Base-by-base conservation (phyloP, 2,888 invertebrate genomes). In the Lysandra bellargus region DNA sequence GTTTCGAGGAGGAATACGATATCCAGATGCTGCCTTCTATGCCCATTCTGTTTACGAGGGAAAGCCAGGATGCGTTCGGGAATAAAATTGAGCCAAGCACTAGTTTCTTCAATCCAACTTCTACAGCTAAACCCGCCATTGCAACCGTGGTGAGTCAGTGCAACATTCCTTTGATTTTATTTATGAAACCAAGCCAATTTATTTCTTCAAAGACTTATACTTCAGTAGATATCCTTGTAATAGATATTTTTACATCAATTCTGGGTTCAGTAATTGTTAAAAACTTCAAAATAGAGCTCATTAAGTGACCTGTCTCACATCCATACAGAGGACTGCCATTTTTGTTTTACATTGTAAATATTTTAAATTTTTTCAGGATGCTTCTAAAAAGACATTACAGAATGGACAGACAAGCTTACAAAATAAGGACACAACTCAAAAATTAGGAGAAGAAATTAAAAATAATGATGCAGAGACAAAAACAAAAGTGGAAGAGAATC, bases 1-100 rank as follows among this genome's bases (percentile, higher is more conserved):
- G 69, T 77, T 81, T 79, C 78, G 23, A 85, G 85, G 85, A 83
- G 83, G 84, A 83, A 84, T 83, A 83, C 82, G 87, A 86, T 86
- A 85, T 87, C 88, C 89, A 91, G 86, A 95, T 95, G 95, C 88
- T 95, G 89, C 95, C 95, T 88, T 95, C 95, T 85, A 95, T 95
- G 95, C 95, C 95, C 80, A 86, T 94, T 82, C 85, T 95, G 85
- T 93, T 93, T 83, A 87, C 91, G 60, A 91, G 92, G 83, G 95
- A 95, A 79, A 95, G 94, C 84, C 93, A 92, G 85, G 94, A 94
- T 92, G 93, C 91, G 80, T 94, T 93, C 83, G 92, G 91, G n/a
- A 93, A 92, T 84, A 93, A 90, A 87, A 90, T 93, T 84, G 89
- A 88, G 83, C 90, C 94, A 80, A 91, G 91, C 84, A 93, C 92